Conservation (phyloP, 2,888 invertebrate species). For the Cataglyphis albicans region DNA sequence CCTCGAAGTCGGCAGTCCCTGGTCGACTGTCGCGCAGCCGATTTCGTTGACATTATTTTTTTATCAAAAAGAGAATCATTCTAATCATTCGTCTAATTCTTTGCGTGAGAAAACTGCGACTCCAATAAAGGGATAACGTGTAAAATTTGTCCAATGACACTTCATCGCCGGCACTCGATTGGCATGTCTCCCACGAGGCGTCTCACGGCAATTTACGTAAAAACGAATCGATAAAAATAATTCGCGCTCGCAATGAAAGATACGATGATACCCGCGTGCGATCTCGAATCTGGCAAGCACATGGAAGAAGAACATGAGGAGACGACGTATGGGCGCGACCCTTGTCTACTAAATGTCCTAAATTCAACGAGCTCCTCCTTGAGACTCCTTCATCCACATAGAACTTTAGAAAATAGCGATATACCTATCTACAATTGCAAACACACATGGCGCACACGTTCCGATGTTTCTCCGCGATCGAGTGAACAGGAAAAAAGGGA, state of each 20-base stretch:
- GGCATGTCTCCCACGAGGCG: constrained; percentile 73
- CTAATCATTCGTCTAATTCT: background rate
- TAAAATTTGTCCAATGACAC: background rate
- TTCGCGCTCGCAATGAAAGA: constrained; percentile 63
- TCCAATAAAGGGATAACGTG: background rate
- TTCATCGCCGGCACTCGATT: background rate
- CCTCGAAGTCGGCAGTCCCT: constrained; percentile 66
- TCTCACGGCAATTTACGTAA: constrained; percentile 67
- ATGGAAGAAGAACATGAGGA: constrained; percentile 65
- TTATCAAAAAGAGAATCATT: background rate
- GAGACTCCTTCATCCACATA: constrained; percentile 2
- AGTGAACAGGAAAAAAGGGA: background rate
- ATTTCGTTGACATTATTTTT: constrained; percentile 17
- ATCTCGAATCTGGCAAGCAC: constrained; percentile 78
- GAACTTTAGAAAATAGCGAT: background rate
- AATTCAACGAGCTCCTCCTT: constrained; percentile 2
- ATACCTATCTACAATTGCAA: background rate
- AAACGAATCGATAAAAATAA: constrained; percentile 79
- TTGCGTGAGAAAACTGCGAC: background rate
- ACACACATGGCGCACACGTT: background rate
- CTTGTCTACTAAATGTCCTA: constrained; percentile 30
- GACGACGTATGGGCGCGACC: background rate
- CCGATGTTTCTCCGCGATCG: background rate
- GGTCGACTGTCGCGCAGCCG: background rate
- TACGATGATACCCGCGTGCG: constrained; percentile 41